Conservation (phyloP, 2,113 vertebrate species). For the western clawed frog (Xenopus tropicalis) region UCB_Xtro_10.0 CM004445.2:26058501-26059000, state of each 20-base stretch:
- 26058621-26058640: slow-evolving; percentile 36
- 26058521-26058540: slow-evolving; percentile 29
- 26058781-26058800: slow-evolving; percentile 75
- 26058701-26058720: slow-evolving; percentile 97
- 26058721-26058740: slow-evolving; percentile 98
- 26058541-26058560: slow-evolving; percentile 5
- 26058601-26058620: slow-evolving; percentile 37
- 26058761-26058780: slow-evolving; percentile 95
- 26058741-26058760: slow-evolving; percentile 96
- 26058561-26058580: slow-evolving; percentile 9
- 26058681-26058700: slow-evolving; percentile 1
- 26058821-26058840: background rate
- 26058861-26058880: no score
- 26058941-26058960: no score
- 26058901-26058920: no score
- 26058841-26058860: no score
- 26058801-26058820: slow-evolving; percentile 26
- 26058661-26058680: slow-evolving; percentile 33
- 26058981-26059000: no score
- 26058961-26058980: no score
- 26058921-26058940: no score
- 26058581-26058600: slow-evolving; percentile 34
- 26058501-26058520: slow-evolving; percentile 14
- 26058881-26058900: no score
- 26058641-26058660: slow-evolving; percentile 20